These are phyloP conservation scores for Cercopithecus mona DNA, from an alignment of 2,113 vertebrate species.

Conservation along the genomic window DNA sequence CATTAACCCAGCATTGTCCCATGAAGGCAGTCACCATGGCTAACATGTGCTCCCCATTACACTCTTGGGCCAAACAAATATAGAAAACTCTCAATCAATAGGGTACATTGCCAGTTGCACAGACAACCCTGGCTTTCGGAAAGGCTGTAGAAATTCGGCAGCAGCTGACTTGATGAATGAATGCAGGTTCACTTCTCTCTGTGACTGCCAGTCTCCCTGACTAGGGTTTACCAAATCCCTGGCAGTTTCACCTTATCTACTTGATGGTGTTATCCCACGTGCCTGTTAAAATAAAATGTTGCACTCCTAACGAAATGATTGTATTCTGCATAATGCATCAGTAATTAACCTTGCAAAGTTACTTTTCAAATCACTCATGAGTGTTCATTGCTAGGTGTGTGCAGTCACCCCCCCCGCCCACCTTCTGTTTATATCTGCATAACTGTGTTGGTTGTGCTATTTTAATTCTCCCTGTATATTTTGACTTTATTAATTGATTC, in stretches of 20 bases:
- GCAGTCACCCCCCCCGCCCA: fast-evolving
- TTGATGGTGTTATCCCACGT: fast-evolving
- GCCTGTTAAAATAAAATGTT: background rate
- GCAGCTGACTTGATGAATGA: background rate
- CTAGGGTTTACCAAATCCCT: background rate
- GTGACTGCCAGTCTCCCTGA: background rate
- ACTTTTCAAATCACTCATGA: background rate
- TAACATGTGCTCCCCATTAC: fast-evolving
- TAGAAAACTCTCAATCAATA: fast-evolving
- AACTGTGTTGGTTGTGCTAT: background rate
- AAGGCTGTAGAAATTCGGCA: background rate
- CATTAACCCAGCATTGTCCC: fast-evolving
- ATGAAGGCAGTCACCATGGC: fast-evolving
- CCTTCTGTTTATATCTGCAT: background rate
- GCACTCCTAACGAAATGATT: background rate
- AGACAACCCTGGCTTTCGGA: fast-evolving
- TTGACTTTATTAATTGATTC: conserved; percentile 66
- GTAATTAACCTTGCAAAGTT: background rate
- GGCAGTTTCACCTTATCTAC: background rate
- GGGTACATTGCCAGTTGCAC: fast-evolving
- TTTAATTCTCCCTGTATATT: conserved; percentile 41
- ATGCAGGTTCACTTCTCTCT: too few species aligned
- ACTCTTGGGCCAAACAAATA: fast-evolving
- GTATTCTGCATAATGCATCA: background rate
- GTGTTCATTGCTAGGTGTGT: background rate